phyloP scores from a whole-genome alignment of 2,113 vertebrate species.

The Asarcornis scutulata region DNA sequence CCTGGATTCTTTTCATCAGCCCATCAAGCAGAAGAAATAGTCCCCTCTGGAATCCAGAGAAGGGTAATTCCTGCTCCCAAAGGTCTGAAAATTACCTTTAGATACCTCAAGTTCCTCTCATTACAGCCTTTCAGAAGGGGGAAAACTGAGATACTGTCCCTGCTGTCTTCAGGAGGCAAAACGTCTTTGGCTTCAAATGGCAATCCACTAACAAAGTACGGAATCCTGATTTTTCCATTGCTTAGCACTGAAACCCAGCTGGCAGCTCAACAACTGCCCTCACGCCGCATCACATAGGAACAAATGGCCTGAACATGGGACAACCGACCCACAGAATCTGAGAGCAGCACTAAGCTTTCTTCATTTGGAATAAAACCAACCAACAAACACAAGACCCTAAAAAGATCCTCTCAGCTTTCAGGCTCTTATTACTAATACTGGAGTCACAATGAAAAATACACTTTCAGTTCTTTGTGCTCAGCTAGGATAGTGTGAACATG shows the following conservation, averaged over 20 bases:
- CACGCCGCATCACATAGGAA: background rate
- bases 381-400: background rate
- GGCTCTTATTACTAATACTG: background rate
- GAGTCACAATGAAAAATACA: background rate
- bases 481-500: background rate
- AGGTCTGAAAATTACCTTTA: background rate
- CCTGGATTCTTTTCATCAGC: background rate
- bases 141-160: background rate
- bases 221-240: background rate
- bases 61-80: background rate
- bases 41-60: background rate
- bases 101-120: background rate
- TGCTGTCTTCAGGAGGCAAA: background rate
- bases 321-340: background rate
- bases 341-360: background rate
- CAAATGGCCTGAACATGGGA: background rate
- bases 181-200: background rate
- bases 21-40: background rate
- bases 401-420: background rate
- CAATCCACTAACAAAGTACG: background rate
- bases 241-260: background rate
- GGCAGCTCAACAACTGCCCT: background rate
- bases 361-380: background rate
- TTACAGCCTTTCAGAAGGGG: background rate
- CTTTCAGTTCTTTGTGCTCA: background rate